Evolutionary conservation across 2,888 invertebrate species (phyloP).

Genomic region (Thera obeliscata): DNA sequence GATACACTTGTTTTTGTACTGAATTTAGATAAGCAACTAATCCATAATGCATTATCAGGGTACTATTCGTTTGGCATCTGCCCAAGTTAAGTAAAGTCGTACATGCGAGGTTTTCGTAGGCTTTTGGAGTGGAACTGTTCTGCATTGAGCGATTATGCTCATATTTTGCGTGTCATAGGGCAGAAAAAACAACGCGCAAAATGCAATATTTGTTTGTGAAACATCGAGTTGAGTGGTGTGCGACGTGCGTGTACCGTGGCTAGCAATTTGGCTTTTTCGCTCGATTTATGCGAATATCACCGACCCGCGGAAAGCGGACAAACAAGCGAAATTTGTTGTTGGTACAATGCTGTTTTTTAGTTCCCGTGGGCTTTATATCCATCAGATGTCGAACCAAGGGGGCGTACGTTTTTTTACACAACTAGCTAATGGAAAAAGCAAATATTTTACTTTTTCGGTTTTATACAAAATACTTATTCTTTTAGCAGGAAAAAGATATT

Average conservation of each 20-base stretch:
- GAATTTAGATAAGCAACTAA: slow-evolving; percentile 58
- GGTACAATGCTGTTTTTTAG: slow-evolving; percentile 73
- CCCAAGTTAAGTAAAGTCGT: slow-evolving; percentile 54
- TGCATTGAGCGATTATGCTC: slow-evolving; percentile 52
- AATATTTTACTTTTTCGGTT: slow-evolving; percentile 7
- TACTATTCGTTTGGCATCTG: slow-evolving; percentile 54
- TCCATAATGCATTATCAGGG: slow-evolving; percentile 61
- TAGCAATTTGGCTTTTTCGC: slow-evolving; percentile 79
- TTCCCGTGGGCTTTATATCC: slow-evolving; percentile 68
- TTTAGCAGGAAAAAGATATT: background rate
- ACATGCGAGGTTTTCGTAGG: slow-evolving; percentile 50
- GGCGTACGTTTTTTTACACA: background rate
- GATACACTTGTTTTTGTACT: slow-evolving; percentile 51
- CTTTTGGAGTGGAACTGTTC: slow-evolving; percentile 31
- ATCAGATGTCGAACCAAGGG: slow-evolving; percentile 58
- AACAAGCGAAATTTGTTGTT: slow-evolving; percentile 78
- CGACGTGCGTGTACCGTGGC: slow-evolving; percentile 72
- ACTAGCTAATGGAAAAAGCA: no score
- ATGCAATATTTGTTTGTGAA: slow-evolving; percentile 73
- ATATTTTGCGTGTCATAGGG: slow-evolving; percentile 57
- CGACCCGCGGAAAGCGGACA: slow-evolving; percentile 74
- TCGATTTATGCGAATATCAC: slow-evolving; percentile 80
- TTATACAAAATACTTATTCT: background rate
- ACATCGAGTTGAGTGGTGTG: slow-evolving; percentile 73
- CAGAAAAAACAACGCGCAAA: slow-evolving; percentile 51